A percentile compares a stretch with the other conserved stretches of the same genome.
phyloP scores from a whole-genome alignment of 2,888 invertebrate species.

The Gymnosoma rotundatum region DNA sequence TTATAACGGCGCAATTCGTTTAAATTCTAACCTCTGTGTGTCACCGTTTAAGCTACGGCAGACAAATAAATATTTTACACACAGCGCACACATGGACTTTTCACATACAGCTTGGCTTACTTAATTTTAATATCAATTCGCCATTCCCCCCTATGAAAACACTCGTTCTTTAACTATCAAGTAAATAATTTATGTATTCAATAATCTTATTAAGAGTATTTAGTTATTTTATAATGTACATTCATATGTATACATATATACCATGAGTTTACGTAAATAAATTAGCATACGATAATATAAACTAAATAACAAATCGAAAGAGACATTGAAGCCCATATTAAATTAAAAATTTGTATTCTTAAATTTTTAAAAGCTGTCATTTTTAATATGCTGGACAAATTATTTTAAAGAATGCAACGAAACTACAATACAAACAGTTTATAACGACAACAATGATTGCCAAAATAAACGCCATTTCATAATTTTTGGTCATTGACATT shows the following conservation, averaged over 20 bases:
- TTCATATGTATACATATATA: background rate
- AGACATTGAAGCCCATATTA: background rate
- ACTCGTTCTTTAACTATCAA: background rate
- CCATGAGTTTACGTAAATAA: background rate
- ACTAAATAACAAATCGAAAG: background rate
- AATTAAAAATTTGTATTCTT: background rate
- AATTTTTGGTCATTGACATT: slow-evolving; percentile 77
- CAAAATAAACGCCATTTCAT: slow-evolving; percentile 14
- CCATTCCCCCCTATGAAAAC: no score
- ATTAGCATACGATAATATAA: background rate
- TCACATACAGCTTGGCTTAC: no score
- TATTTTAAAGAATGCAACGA: slow-evolving; percentile 1
- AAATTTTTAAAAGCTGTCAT: background rate
- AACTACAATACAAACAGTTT: slow-evolving; percentile 1
- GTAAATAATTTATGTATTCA: background rate
- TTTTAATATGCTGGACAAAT: slow-evolving; percentile 3
- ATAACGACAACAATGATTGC: slow-evolving; percentile 24
- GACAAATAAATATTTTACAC: no score
- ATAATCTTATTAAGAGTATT: slow-evolving; percentile 4
- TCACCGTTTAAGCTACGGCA: no score
- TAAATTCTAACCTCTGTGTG: no score
- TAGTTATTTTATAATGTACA: background rate
- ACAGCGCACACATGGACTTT: no score
- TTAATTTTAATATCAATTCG: no score
- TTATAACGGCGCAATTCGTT: no score